Base-by-base conservation (phyloP, 2,113 vertebrate species). In the Tringa solitaria region DNA sequence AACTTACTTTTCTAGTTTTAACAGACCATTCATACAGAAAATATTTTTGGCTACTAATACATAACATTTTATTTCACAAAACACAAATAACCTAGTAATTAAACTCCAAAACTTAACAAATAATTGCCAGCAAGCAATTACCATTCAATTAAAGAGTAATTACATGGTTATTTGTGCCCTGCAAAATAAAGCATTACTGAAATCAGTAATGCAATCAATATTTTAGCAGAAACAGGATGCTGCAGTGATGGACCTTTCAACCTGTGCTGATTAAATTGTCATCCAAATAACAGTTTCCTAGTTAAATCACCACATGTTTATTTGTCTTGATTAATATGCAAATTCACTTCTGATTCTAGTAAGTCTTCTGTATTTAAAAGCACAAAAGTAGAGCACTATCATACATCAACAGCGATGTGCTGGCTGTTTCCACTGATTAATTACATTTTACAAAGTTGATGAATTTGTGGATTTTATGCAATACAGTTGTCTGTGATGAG, bases 111-210 rank as follows among this genome's bases (percentile, higher is more conserved):
- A 97, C 82, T 94, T 94, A 94, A 95, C 86, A 97, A 98, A 98
- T 98, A 98, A 98, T 97, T 98, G 92, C 96, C 95, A 98, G 97
- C 94, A 95, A 97, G 95, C 97, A 98, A 98, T 98, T 98, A 98
- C 97, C 90, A 93, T 97, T 98, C 97, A 98, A 98, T 98, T 98
- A 98, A 97, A 98, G 95, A 97, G 95, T 98, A 98, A 98, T 98
- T 98, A 97, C 93, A 94, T 97, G 96, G 95, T 98, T 98, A 98
- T 98, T 97, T 97, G 96, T 97, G 96, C 95, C 94, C 97, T 97
- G 91, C 96, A 98, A 98, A 98, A 97, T 97, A 97, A 98, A 96
- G 74, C 96, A 96, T 97, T 97, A 96, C 95, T 91, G 94, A 97
- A 98, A 98, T 98, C 96, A 96, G 97, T 94, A 97, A 96, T 1